These are phyloP conservation scores for Thumatha senex DNA, from an alignment of 2,888 invertebrate genomes.

Conservation along the genomic window DNA sequence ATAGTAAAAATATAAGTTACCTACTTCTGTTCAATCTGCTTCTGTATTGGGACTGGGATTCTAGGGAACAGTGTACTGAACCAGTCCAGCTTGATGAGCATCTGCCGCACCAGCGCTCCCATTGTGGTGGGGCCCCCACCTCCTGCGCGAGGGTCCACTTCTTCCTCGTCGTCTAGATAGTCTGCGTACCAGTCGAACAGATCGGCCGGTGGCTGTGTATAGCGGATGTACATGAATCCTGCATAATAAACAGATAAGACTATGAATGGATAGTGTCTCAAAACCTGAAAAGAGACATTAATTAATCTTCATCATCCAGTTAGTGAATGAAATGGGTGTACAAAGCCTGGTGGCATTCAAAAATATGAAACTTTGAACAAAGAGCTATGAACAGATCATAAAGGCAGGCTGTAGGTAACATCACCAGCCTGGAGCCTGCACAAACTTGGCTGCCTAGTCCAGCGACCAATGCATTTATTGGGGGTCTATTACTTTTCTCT, in stretches of 20 bases:
- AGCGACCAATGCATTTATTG: no score
- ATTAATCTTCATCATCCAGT: no score
- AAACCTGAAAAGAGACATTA: no score
- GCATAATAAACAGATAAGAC: conserved; percentile 1
- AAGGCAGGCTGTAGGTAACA: no score
- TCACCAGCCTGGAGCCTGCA: no score
- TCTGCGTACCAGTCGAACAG: conserved; percentile 98
- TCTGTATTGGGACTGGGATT: conserved; percentile 98
- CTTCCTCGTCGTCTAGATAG: conserved; percentile 98
- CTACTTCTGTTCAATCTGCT: conserved; percentile 91
- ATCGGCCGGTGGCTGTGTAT: conserved; percentile 97
- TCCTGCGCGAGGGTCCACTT: conserved; percentile 98
- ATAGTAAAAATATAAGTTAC: conserved; percentile 37
- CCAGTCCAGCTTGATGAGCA: conserved; percentile 98
- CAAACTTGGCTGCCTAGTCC: no score
- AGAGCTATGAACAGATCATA: no score
- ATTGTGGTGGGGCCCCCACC: conserved; percentile 96
- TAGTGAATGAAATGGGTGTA: no score
- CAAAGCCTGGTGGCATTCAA: no score
- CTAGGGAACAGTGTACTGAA: conserved; percentile 99
- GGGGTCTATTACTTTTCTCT: no score
- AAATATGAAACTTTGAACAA: no score
- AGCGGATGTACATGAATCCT: conserved; percentile 92
- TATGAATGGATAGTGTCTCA: neutral
- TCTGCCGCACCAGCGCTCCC: conserved; percentile 95